phyloP scores from a whole-genome alignment of 2,888 invertebrate species.

The Drosophila nigricruria region DNA sequence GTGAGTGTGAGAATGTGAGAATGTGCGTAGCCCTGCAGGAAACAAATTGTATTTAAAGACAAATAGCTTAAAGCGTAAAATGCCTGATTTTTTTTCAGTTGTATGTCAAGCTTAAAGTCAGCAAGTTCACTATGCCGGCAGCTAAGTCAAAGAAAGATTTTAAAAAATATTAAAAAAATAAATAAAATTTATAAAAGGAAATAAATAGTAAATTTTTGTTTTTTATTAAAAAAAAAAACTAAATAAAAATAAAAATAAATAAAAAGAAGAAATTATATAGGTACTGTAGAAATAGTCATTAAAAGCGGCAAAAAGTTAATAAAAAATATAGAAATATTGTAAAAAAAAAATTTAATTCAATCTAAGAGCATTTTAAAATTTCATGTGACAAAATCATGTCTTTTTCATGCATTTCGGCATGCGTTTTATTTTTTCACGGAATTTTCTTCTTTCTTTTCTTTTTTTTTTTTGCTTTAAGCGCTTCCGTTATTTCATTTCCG shows the following conservation, averaged over 20 bases:
- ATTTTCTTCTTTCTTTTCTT: background rate
- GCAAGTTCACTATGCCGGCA: background rate
- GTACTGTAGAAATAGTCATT: no score
- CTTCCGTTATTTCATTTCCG: conserved; percentile 64
- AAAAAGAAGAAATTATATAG: no score
- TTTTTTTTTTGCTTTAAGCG: conserved; percentile 32
- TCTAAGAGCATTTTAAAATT: background rate
- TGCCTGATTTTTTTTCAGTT: conserved; percentile 2
- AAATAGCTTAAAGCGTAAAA: background rate
- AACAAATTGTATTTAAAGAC: background rate
- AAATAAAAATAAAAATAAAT: no score
- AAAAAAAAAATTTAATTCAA: background rate
- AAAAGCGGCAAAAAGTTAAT: no score
- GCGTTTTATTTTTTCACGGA: conserved; percentile 6
- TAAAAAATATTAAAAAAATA: background rate
- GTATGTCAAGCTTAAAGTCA: conserved; percentile 3
- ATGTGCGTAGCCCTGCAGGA: conserved; percentile 12
- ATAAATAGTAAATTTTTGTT: no score
- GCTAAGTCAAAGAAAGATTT: no score
- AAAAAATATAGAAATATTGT: background rate
- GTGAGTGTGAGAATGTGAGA: background rate
- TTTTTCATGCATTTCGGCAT: background rate
- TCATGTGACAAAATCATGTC: background rate
- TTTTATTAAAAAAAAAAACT: background rate
- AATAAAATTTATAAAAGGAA: background rate